A percentile compares a stretch with the other conserved stretches of the same genome.
These are phyloP conservation scores for Drosophila sordidapex DNA, from an alignment of 2,888 invertebrate species.

Conservation along the genomic window DNA sequence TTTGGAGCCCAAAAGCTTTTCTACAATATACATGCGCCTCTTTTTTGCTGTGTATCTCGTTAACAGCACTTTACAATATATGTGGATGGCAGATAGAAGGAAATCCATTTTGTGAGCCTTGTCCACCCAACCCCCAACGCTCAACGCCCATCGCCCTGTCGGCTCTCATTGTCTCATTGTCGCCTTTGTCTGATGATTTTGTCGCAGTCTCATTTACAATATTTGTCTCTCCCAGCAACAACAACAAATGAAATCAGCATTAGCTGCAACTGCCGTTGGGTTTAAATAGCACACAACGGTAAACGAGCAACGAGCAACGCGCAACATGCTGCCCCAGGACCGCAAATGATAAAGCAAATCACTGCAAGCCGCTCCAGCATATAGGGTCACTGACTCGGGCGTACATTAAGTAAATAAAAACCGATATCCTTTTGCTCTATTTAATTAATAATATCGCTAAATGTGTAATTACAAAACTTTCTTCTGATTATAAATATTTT, in stretches of 20 bases:
- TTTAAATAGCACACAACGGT: conserved; percentile 31
- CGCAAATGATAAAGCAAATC: conserved; percentile 67
- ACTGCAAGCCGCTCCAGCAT: conserved; percentile 28
- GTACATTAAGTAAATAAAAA: background rate
- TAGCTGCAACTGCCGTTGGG: conserved; percentile 59
- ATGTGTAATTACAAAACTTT: background rate
- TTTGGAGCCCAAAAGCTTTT: conserved; percentile 17
- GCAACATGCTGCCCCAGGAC: conserved; percentile 51
- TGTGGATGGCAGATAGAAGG: conserved; percentile 6
- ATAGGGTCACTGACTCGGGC: background rate
- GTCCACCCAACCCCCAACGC: background rate
- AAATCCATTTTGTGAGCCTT: conserved; percentile 34
- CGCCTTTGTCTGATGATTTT: conserved; percentile 70
- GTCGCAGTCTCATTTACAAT: conserved; percentile 77
- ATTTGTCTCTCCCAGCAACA: conserved; percentile 57
- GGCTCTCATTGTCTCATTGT: conserved; percentile 52
- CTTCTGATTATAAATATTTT: background rate
- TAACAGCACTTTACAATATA: conserved; percentile 65
- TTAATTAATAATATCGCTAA: background rate
- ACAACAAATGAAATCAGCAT: conserved; percentile 62
- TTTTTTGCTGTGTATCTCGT: conserved; percentile 50
- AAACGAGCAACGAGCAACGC: conserved; percentile 28
- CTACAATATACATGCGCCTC: conserved; percentile 18
- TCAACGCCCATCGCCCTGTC: conserved; percentile 8
- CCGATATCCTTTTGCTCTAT: conserved; percentile 12